Base-by-base conservation (phyloP, 2,888 invertebrate genomes). In the Melanophora roralis region DNA sequence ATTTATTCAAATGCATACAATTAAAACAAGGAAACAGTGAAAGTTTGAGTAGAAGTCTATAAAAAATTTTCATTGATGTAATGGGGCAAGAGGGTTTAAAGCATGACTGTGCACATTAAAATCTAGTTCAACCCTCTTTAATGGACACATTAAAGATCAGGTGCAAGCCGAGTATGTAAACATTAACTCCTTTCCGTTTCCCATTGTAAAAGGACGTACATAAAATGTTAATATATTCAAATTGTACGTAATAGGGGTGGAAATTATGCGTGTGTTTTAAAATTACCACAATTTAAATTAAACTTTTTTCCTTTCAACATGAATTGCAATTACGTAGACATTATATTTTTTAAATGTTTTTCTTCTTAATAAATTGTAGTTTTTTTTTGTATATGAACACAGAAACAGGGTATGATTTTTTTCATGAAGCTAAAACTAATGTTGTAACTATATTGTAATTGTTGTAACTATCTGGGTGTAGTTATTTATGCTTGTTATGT, bases 11-110 rank as follows among this genome's bases (percentile, higher is more conserved):
- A n/a, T n/a, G n/a, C 32, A 59, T 49, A 32, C n/a, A 47, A 36
- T 23, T 19, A 21, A 60, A 51, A 67, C 38, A 23, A 32, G 47
- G 38, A 5, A 36, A 23, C 38, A 23, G 68, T 40, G 57, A 76
- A 80, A 80, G 75, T 75, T 75, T 71, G 71, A 57, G 76, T 51
- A 67, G 72, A 76, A 76, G 80, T 80, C 76, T 77, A 65, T 77
- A 77, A 71, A 77, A 71, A 27, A 5, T 27, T 27, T 5, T 27
- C 6, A 6, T 6, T 27, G 6, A 71, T 64, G 14, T 49, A 5
- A 9, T 19, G 2, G 16, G 55, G 8, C 6, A 45, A 43, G 19
- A 49, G 34, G 6, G 14, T 12, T 40, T 36, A 14, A 45, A 36
- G 14, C 9, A 62, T 34, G 38, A 12, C 40, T 27, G 2, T 8